Conservation (phyloP, 2,797 vertebrate genomes). For the Odontamblyopus lacepedii region DNA sequence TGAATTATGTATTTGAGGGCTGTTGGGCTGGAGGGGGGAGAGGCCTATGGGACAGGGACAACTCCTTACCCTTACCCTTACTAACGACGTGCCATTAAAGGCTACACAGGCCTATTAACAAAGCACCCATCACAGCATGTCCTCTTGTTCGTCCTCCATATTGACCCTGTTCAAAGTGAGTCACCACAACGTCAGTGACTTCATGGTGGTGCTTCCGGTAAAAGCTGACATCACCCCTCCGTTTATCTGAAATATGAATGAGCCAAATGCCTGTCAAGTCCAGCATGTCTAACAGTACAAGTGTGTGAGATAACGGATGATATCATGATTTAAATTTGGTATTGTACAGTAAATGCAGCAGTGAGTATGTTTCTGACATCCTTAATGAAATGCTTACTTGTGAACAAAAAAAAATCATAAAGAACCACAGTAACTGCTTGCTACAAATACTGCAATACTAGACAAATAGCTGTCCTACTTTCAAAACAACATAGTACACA, state of each 20-base stretch:
- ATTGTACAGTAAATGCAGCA: no score
- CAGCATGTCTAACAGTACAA: not conserved
- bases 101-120: constrained; percentile 75
- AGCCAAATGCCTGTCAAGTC: constrained; percentile 17
- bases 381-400: no score
- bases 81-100: constrained; percentile 71
- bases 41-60: constrained; percentile 51
- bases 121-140: constrained; percentile 54
- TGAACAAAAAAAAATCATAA: not conserved
- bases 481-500: not conserved
- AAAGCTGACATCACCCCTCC: constrained; percentile 45
- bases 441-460: not conserved
- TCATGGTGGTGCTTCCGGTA: constrained; percentile 52
- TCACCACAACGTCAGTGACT: constrained; percentile 50
- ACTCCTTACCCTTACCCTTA: constrained; percentile 34
- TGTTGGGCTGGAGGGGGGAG: constrained; percentile 32
- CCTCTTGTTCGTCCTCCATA: constrained; percentile 50
- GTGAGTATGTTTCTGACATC: no score
- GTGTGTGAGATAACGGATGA: not conserved
- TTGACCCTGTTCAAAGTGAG: constrained; percentile 68
- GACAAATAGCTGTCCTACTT: not conserved
- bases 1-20: constrained; percentile 82
- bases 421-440: not conserved
- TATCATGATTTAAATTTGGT: not conserved
- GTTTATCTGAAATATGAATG: constrained; percentile 33